Conservation (phyloP, 2,113 vertebrate genomes). For the Polypterus bichir region DNA sequence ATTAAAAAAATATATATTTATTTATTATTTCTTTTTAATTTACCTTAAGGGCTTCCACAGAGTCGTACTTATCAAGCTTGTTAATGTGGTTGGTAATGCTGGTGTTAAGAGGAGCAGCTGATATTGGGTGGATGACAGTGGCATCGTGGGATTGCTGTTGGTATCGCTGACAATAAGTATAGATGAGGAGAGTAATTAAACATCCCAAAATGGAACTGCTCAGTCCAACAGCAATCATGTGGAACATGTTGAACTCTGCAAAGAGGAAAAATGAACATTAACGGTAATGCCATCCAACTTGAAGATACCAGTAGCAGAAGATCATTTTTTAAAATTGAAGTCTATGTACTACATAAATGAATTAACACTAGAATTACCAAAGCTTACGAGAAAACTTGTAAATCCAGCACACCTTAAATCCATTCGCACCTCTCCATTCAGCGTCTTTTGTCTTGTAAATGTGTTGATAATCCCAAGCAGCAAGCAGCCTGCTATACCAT, state of each 20-base stretch:
- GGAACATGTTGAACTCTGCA: conserved; percentile 90
- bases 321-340: too few relatives aligned
- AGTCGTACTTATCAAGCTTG: conserved; percentile 94
- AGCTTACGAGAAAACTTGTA: too few relatives aligned
- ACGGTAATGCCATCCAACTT: too few relatives aligned
- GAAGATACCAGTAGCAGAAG: too few relatives aligned
- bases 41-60: conserved; percentile 95
- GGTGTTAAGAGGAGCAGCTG: conserved; percentile 84
- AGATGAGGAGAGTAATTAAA: conserved; percentile 81
- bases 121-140: conserved; percentile 92
- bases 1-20: too few relatives aligned
- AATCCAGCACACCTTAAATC: too few relatives aligned
- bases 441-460: too few relatives aligned
- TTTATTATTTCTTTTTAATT: conserved; percentile 17
- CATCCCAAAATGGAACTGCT: conserved; percentile 93
- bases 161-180: conserved; percentile 89
- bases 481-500: too few relatives aligned
- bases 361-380: too few relatives aligned
- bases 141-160: conserved; percentile 89
- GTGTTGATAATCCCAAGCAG: too few relatives aligned
- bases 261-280: not conserved
- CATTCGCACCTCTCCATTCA: too few relatives aligned
- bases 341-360: too few relatives aligned
- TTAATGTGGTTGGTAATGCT: conserved; percentile 97
- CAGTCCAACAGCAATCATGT: conserved; percentile 89